These are phyloP conservation scores for Carassius auratus DNA, from an alignment of 2,113 vertebrate species.

Conservation along the genomic window DNA sequence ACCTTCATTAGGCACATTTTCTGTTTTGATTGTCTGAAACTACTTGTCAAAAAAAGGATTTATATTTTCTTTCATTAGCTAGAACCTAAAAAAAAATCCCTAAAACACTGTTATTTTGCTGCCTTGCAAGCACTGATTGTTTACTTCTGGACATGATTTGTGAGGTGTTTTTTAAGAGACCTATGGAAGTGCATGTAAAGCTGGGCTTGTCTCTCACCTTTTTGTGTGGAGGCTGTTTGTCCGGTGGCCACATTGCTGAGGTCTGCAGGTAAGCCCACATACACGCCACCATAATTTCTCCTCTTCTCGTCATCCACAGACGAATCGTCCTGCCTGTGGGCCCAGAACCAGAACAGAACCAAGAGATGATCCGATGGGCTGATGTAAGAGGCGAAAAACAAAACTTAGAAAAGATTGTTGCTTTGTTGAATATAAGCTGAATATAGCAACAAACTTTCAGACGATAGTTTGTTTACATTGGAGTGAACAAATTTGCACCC, in stretches of 20 bases:
- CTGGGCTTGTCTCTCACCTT: slow-evolving; percentile 18
- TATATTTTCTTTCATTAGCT: too few species aligned
- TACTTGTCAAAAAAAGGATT: too few species aligned
- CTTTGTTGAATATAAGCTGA: neutral
- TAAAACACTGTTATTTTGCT: neutral
- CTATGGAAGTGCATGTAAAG: neutral
- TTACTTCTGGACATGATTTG: too few species aligned
- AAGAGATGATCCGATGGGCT: neutral
- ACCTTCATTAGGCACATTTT: too few species aligned
- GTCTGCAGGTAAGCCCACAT: slow-evolving; percentile 57
- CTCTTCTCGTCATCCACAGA: slow-evolving; percentile 49
- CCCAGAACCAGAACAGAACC: slow-evolving; percentile 1
- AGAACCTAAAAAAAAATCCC: too few species aligned
- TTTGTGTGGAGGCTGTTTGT: slow-evolving; percentile 29
- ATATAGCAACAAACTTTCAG: neutral
- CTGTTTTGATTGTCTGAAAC: neutral
- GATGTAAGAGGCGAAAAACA: neutral
- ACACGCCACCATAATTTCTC: slow-evolving; percentile 60
- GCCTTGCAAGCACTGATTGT: neutral
- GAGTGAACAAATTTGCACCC: neutral
- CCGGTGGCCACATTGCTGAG: slow-evolving; percentile 40
- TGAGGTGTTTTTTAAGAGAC: neutral
- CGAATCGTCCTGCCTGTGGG: slow-evolving; percentile 31
- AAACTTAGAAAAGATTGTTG: neutral
- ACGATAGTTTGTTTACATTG: too few species aligned